Conservation (phyloP, 2,113 vertebrate genomes). For the Nibea albiflora region DNA sequence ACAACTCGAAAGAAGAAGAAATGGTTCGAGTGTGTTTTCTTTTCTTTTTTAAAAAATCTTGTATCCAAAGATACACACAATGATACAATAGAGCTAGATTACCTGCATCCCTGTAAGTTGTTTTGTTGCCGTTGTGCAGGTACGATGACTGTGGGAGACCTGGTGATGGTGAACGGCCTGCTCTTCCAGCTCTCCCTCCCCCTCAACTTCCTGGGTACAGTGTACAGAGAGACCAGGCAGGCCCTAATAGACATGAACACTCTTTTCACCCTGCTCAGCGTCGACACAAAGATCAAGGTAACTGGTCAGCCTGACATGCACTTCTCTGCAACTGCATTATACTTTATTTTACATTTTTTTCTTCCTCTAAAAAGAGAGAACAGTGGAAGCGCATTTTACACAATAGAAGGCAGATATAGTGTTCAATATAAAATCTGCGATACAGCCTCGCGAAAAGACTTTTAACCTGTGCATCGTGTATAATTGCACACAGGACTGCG, state of each 20-base stretch:
- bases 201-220: conserved; percentile 97
- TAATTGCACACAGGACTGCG: neutral
- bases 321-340: conserved; percentile 1
- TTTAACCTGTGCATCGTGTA: too few species aligned
- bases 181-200: conserved; percentile 98
- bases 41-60: neutral
- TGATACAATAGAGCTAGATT: conserved; percentile 8
- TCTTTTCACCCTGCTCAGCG: conserved; percentile 93
- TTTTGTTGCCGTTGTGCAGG: conserved; percentile 78
- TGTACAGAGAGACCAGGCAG: conserved; percentile 98
- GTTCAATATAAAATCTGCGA: neutral
- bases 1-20: conserved; percentile 44
- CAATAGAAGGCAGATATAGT: neutral
- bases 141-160: conserved; percentile 94
- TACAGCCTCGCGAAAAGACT: too few species aligned
- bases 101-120: conserved; percentile 9
- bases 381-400: neutral
- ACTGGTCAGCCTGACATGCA: conserved; percentile 59
- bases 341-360: neutral
- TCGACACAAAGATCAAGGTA: conserved; percentile 98
- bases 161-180: conserved; percentile 99
- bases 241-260: conserved; percentile 99
- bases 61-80: neutral
- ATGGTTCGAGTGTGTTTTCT: conserved; percentile 17
- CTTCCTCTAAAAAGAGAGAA: neutral